Evolutionary conservation across 1,140 invertebrate genomes (phyloP).

Genomic region (Acromyrmex charruanus): DNA sequence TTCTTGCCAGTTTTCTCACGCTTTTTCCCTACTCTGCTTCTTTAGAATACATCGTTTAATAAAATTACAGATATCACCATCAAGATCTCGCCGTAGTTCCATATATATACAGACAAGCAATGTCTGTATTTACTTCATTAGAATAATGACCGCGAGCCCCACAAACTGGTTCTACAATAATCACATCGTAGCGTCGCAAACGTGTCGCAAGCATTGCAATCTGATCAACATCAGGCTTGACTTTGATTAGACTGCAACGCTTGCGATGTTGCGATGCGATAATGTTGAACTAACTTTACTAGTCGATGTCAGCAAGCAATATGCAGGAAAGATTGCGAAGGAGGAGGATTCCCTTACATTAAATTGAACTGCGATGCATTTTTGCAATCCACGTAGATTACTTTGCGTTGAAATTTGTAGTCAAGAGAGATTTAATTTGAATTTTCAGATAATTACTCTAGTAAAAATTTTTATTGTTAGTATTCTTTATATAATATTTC

Average conservation of each 20-base stretch:
- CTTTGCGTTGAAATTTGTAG: neutral
- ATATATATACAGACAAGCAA: neutral
- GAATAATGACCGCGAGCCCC: conserved; percentile 6
- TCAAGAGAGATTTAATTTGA: neutral
- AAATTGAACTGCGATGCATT: neutral
- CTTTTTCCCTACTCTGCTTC: conserved; percentile 56
- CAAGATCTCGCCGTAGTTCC: conserved; percentile 17
- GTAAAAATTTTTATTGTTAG: neutral
- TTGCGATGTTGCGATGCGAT: too few relatives aligned
- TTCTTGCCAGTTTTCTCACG: conserved; percentile 69
- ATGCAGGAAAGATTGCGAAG: neutral
- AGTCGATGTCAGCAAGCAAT: conserved; percentile 4
- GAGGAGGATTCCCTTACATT: neutral
- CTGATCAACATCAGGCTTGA: too few relatives aligned
- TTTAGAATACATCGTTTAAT: conserved; percentile 38
- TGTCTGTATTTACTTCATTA: conserved; percentile 41
- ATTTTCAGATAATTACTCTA: too few relatives aligned
- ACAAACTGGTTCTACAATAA: too few relatives aligned
- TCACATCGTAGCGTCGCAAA: too few relatives aligned
- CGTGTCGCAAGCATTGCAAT: too few relatives aligned
- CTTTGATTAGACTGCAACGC: too few relatives aligned
- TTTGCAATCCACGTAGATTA: conserved; percentile 16
- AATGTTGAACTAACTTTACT: neutral
- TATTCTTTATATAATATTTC: neutral
- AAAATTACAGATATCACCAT: conserved; percentile 2